These are phyloP conservation scores for Adoxophyes honmai DNA, from an alignment of 1,140 invertebrate genomes.

Conservation along the genomic window DNA sequence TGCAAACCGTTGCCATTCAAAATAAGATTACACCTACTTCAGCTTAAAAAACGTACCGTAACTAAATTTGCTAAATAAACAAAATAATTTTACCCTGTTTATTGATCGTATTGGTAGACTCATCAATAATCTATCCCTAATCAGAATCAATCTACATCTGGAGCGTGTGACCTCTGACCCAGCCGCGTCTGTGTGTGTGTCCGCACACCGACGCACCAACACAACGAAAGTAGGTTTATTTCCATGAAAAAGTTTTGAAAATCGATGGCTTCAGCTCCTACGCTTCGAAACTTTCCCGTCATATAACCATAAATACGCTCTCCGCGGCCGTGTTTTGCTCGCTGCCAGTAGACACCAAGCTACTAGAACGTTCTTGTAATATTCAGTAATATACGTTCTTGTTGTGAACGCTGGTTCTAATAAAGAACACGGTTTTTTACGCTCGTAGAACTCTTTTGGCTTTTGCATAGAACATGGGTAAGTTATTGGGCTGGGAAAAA, in stretches of 20 bases:
- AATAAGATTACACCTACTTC: too few relatives aligned
- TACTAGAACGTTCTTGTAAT: slow-evolving; percentile 41
- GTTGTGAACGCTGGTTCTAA: slow-evolving; percentile 23
- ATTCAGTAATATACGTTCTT: slow-evolving; percentile 38
- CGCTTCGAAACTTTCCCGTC: slow-evolving; percentile 72
- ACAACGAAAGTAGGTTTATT: slow-evolving; percentile 76
- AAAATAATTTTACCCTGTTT: too few relatives aligned
- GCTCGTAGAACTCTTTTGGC: neutral
- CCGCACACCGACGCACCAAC: slow-evolving; percentile 45
- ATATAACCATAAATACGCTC: slow-evolving; percentile 71
- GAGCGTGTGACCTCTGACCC: slow-evolving; percentile 53
- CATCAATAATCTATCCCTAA: slow-evolving; percentile 2
- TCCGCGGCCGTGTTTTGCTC: slow-evolving; percentile 60
- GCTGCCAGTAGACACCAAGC: slow-evolving; percentile 34
- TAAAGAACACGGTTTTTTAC: slow-evolving; percentile 14
- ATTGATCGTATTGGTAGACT: too few relatives aligned
- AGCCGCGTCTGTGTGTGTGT: slow-evolving; percentile 40
- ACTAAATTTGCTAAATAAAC: too few relatives aligned
- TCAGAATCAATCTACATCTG: slow-evolving; percentile 45
- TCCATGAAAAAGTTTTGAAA: slow-evolving; percentile 77
- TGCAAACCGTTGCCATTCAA: too few relatives aligned
- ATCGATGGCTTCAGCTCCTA: slow-evolving; percentile 75
- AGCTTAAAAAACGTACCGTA: too few relatives aligned
- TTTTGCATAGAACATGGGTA: slow-evolving; percentile 9
- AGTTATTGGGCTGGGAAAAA: neutral